Evolutionary conservation across 2,797 vertebrate species (phyloP).

Genomic region (Cyprinella venusta): DNA sequence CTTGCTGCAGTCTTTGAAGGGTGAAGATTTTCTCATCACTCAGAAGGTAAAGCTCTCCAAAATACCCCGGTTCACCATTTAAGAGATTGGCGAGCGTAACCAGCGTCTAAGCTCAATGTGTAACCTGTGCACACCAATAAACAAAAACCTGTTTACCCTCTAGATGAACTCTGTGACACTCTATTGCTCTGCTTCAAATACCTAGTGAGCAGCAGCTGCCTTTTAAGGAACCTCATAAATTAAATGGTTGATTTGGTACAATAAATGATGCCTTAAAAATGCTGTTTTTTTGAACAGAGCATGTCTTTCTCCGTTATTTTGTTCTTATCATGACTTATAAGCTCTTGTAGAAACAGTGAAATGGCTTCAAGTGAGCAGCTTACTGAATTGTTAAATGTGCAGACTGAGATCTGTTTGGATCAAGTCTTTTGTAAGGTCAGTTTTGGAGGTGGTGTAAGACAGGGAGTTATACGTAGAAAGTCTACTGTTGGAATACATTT

Average conservation of each 20-base stretch:
- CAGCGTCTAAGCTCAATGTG: conserved; percentile 52
- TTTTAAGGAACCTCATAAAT: conserved; percentile 1
- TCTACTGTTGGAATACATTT: background rate
- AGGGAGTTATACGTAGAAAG: background rate
- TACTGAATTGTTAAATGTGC: conserved; percentile 9
- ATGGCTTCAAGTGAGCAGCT: conserved; percentile 17
- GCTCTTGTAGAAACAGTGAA: background rate
- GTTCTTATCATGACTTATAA: conserved; percentile 7
- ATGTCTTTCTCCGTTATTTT: background rate
- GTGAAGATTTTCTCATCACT: conserved; percentile 64
- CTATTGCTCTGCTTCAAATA: background rate
- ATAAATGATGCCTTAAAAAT: background rate
- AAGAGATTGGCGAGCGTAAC: conserved; percentile 40
- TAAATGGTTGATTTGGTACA: background rate
- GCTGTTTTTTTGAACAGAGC: background rate
- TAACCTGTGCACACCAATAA: conserved; percentile 48
- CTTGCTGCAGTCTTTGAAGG: conserved; percentile 61
- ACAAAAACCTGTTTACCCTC: conserved; percentile 43
- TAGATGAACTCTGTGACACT: conserved; percentile 32
- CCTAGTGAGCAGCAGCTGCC: background rate
- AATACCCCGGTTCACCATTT: conserved; percentile 30
- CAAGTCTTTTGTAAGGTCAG: conserved; percentile 21
- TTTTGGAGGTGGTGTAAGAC: conserved; percentile 6
- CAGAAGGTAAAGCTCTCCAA: conserved; percentile 57
- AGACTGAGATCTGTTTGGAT: conserved; percentile 23